Base-by-base conservation (phyloP, 92 coral and sea anemone genomes). In the Pocillopora grandis region DNA sequence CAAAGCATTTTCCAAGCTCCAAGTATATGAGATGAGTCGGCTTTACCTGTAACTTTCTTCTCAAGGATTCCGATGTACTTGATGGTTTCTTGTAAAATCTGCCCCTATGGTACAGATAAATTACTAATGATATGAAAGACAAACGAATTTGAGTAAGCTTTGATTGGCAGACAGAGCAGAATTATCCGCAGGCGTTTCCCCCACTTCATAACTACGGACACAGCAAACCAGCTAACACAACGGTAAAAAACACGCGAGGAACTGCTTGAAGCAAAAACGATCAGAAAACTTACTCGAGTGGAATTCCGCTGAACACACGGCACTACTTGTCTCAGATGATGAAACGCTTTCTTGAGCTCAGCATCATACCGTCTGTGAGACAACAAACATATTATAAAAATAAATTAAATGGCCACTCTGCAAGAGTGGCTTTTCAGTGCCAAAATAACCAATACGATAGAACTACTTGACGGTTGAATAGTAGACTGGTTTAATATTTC, bases 261-360 rank as follows among this genome's bases (percentile, higher is more conserved):
- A 69, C 55, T 52, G 17, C n/a, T 35, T 2, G 17, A 70, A 11
- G n/a, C 62, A 12, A 16, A 15, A 70, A 68, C 55, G 1, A 33
- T 37, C 2, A 12, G 3, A 59, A 27, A 15, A 79, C 92, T 80
- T 61, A 89, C 92, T 57, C 89, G 81, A 76, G 89, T 89, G 58
- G 76, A 80, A 23, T 73, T 74, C 73, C 61, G 62, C 66, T 74
- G 88, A 59, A 87, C 31, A 52, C 92, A 85, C n/a, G 92, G 92
- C 2, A 89, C 76, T 42, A 85, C 36, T 11, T 85, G 78, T 33
- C 92, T 42, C 19, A 89, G 83, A 12, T 56, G 58, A 16, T 85
- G 68, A 80, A 89, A 79, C 20, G 85, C 62, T 10, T 85, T 78
- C 49, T 83, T 74, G 18, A 89, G 80, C 62, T 85, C 87, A 11